Evolutionary conservation across 2,888 invertebrate genomes (phyloP), one percentile per base, ranked within the genome.

Genomic region (Ctenicera cuprea): DNA sequence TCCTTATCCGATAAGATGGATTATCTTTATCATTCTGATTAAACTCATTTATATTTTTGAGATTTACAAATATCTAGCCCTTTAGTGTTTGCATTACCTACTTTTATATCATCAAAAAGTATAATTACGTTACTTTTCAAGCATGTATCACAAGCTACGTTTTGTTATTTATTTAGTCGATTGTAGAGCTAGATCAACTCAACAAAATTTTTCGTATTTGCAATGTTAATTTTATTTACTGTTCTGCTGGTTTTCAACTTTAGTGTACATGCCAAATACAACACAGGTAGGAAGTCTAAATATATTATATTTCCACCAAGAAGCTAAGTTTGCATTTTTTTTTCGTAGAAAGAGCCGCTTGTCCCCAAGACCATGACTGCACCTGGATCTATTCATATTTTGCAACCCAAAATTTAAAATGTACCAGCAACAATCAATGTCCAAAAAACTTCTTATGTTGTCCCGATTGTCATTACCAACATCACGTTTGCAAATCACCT

Each of bases 381-480:
- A 43, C 16, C 14, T 63, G 63, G 63, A 26, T 7, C 11, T 63
- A 43, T 22, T 41, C 63, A n/a, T 26, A 11, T 9, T 63, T 26
- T 22, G 1, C 20, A 38, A 63, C 63, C 12, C 16, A 43, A 16
- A 12, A 63, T 43, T 22, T 74, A 14, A 41, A 64, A 3, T 74
- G 74, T 22, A 14, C 16, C 7, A 8, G 50, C 7, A 57, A 74
- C 45, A 64, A 38, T 26, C 41, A 74, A 16, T 74, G 74, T 26
- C 70, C 70, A 14, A 22, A 38, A 11, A 59, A 41, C 9, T 65
- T 30, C 33, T 48, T 61, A 37, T 74, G 74, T 26, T 74, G 74
- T 26, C 9, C 37, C 33, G 74, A 74, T 18, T 59, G 59, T 8
- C 26, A 62, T 37, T 73, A 69, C 30, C 12, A 57, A 30, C 68